These are phyloP conservation scores for Marmota monax DNA, from an alignment of 2,113 vertebrate species.

Conservation along the genomic window DNA sequence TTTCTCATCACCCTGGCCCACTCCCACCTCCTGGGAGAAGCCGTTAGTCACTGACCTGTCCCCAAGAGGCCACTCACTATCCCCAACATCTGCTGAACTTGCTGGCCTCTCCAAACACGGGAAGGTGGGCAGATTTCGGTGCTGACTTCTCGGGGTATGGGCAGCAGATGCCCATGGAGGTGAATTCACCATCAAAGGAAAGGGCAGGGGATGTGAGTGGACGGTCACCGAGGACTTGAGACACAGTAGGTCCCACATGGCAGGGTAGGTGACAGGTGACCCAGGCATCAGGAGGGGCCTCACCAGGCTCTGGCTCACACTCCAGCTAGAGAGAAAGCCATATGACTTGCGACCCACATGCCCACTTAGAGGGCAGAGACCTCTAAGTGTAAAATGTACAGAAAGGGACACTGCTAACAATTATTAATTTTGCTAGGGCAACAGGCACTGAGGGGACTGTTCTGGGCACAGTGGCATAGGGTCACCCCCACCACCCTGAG, in stretches of 20 bases:
- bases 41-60: too few species aligned
- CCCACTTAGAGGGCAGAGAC: background rate
- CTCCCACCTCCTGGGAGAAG: background rate
- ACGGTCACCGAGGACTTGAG: too few species aligned
- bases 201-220: too few species aligned
- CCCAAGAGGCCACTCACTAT: background rate
- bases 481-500: too few species aligned
- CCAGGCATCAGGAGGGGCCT: too few species aligned
- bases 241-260: background rate
- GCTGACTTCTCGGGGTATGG: too few species aligned
- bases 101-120: too few species aligned
- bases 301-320: too few species aligned
- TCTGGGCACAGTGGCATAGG: accelerated
- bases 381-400: background rate
- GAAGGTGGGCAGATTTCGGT: too few species aligned
- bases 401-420: background rate
- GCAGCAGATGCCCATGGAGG: too few species aligned
- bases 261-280: too few species aligned
- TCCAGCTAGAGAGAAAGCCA: background rate
- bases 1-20: background rate
- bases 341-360: background rate
- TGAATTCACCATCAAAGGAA: too few species aligned
- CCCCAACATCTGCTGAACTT: background rate
- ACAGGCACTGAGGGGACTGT: background rate
- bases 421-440: background rate